Percentiles rank a stretch among this genome's conserved stretches.
phyloP scores from a whole-genome alignment of 2,888 invertebrate species.

The Drosophila histrio region DNA sequence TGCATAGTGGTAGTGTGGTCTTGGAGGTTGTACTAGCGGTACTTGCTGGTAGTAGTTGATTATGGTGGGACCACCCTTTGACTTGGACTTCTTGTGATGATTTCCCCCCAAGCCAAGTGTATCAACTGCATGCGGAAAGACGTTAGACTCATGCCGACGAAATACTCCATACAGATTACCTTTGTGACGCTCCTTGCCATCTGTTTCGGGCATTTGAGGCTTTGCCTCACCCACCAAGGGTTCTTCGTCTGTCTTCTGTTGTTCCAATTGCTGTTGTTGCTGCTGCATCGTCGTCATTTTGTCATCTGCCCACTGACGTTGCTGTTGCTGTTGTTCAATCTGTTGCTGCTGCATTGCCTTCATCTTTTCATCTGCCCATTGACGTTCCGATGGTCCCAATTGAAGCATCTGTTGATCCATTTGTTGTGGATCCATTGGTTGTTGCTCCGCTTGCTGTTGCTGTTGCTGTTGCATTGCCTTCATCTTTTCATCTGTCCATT shows the following conservation, averaged over 20 bases:
- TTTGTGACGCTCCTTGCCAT: slow-evolving; percentile 69
- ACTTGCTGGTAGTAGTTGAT: slow-evolving; percentile 68
- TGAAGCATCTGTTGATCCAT: slow-evolving; percentile 1
- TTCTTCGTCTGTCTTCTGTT: neutral
- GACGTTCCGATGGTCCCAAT: slow-evolving; percentile 26
- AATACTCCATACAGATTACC: slow-evolving; percentile 82
- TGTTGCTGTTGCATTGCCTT: slow-evolving; percentile 8
- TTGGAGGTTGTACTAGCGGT: neutral
- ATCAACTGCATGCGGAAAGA: slow-evolving; percentile 44
- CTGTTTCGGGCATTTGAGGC: slow-evolving; percentile 70
- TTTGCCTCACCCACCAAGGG: slow-evolving; percentile 52
- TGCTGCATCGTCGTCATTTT: slow-evolving; percentile 19
- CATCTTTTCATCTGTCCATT: slow-evolving; percentile 29
- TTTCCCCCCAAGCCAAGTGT: slow-evolving; percentile 53
- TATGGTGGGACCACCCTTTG: slow-evolving; percentile 36
- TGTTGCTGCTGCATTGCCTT: slow-evolving; percentile 17
- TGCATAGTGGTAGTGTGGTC: slow-evolving; percentile 53
- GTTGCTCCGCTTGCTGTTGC: neutral
- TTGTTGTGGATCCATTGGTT: slow-evolving; percentile 21
- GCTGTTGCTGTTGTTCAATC: slow-evolving; percentile 14
- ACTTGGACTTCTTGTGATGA: slow-evolving; percentile 54
- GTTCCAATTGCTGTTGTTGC: slow-evolving; percentile 2
- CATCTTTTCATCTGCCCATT: slow-evolving; percentile 33
- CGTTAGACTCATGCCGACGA: slow-evolving; percentile 50
- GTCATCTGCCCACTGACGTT: slow-evolving; percentile 11